phyloP scores from a whole-genome alignment of 2,797 vertebrate species.

The Eremophila alpestris region DNA sequence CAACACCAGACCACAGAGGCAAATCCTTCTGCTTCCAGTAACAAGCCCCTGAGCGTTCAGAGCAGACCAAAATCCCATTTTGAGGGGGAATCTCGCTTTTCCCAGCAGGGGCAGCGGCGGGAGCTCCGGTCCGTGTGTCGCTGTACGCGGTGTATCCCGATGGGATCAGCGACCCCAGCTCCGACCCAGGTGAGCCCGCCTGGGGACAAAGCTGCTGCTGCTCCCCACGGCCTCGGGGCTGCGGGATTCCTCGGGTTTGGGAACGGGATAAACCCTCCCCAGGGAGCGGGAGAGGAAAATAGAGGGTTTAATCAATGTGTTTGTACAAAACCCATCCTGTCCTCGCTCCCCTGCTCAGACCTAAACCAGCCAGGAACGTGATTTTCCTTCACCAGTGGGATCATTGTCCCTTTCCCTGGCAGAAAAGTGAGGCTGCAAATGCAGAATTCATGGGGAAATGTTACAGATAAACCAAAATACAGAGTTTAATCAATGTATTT shows the following conservation, averaged over 20 bases:
- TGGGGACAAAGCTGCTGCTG: background rate
- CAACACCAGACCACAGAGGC: too few species aligned
- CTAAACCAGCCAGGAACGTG: accelerated
- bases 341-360: background rate
- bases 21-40: accelerated
- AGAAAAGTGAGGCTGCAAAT: accelerated
- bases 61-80: accelerated
- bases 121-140: slow-evolving; percentile 36
- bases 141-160: slow-evolving; percentile 77
- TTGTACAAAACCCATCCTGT: accelerated
- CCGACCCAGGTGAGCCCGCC: slow-evolving; percentile 70
- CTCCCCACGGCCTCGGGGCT: accelerated
- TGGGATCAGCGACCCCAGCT: slow-evolving; percentile 72
- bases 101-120: background rate
- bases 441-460: accelerated
- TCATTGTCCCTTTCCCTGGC: accelerated
- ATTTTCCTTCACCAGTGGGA: accelerated
- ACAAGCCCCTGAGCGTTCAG: background rate
- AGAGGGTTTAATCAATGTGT: accelerated
- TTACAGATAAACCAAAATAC: accelerated
- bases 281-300: accelerated
- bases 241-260: accelerated
- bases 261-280: accelerated
- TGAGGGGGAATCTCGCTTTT: background rate
- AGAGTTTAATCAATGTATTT: accelerated